Evolutionary conservation across 2,797 vertebrate species (phyloP).

Genomic region (Naso thynnoides): DNA sequence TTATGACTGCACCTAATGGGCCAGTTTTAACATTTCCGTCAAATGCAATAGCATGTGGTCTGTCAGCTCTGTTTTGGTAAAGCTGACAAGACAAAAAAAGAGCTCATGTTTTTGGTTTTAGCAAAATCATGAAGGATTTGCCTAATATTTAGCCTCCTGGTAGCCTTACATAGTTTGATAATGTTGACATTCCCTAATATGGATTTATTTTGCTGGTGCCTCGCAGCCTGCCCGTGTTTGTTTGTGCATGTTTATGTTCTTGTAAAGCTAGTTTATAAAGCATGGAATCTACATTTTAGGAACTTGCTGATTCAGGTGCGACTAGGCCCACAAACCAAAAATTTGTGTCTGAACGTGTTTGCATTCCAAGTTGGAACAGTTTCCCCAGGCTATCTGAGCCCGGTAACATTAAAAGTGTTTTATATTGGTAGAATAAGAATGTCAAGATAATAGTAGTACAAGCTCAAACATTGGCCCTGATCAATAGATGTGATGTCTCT

Average conservation of each 20-base stretch:
- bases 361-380: neutral
- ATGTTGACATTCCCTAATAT: too few species aligned
- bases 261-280: neutral
- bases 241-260: neutral
- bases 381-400: neutral
- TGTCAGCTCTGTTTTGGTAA: too few species aligned
- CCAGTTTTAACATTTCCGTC: too few species aligned
- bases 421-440: neutral
- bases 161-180: too few species aligned
- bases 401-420: neutral
- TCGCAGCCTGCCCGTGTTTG: neutral
- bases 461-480: conserved; percentile 6
- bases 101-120: too few species aligned
- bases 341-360: neutral
- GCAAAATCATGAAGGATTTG: too few species aligned
- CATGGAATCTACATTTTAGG: neutral
- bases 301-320: neutral
- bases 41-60: too few species aligned
- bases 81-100: too few species aligned
- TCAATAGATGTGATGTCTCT: conserved; percentile 1
- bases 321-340: neutral
- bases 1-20: neutral
- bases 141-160: too few species aligned
- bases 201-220: neutral
- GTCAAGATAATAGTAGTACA: neutral